Evolutionary conservation across 2,113 vertebrate genomes (phyloP).

Genomic region (Piliocolobus tephrosceles): DNA sequence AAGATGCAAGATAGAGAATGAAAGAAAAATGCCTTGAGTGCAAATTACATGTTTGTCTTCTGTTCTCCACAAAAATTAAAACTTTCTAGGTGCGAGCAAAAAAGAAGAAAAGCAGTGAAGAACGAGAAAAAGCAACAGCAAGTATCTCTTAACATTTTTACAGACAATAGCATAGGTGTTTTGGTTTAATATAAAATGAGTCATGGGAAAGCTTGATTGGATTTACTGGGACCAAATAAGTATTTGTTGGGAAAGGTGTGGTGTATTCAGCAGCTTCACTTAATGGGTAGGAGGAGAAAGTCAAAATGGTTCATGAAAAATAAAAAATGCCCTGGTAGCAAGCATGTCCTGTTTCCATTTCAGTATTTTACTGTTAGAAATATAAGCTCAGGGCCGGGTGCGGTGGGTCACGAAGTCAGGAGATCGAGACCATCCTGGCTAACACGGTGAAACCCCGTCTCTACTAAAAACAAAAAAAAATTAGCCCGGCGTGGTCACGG

Average conservation of each 20-base stretch:
- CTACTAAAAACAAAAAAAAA: too few relatives aligned
- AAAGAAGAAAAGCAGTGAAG: constrained; percentile 93
- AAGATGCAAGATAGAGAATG: constrained; percentile 6
- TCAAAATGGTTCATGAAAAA: neutral
- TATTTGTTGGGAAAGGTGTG: neutral
- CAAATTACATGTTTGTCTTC: constrained; percentile 51
- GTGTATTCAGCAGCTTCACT: neutral
- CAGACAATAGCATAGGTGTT: neutral
- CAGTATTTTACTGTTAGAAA: constrained; percentile 26
- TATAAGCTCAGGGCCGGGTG: neutral
- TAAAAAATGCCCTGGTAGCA: neutral
- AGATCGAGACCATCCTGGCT: too few relatives aligned
- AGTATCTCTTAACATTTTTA: constrained; percentile 80
- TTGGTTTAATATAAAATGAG: neutral
- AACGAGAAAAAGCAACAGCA: constrained; percentile 89
- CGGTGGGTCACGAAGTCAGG: too few relatives aligned
- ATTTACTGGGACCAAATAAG: neutral
- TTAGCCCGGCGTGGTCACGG: too few relatives aligned
- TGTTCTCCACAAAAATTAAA: constrained; percentile 41
- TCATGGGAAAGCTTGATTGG: neutral
- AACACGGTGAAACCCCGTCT: too few relatives aligned
- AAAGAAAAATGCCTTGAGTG: neutral
- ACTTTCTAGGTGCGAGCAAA: constrained; percentile 88
- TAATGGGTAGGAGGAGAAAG: neutral
- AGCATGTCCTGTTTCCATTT: neutral